Base-by-base conservation (phyloP, 2,888 invertebrate genomes). In the Drosophila gaucha region DNA sequence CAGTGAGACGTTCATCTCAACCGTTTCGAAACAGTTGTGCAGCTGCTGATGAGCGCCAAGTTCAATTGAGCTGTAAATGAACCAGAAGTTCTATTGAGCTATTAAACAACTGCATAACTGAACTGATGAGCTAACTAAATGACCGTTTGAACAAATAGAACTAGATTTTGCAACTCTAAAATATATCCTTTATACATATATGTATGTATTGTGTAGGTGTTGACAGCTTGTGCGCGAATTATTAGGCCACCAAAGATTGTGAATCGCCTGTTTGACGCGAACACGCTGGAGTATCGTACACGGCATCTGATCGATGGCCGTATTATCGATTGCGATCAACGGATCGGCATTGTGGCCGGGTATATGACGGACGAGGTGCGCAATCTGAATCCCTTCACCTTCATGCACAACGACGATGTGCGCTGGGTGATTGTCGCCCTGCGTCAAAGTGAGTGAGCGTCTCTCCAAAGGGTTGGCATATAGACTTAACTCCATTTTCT, bases 351-450 rank as follows among this genome's bases (percentile, higher is more conserved):
- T 62, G 95, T 97, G 12, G 96, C 96, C 55, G 98, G 98, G 3
- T 97, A 97, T 89, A 95, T 98, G 95, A 95, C 96, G 10, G 95
- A 96, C 78, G 98, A 98, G 92, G 96, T 97, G 1, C 94, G 95
- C 9, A 97, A 97, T n/a, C 93, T 95, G 64, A 96, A 96, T 70
- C 97, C 97, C 9, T 98, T 98, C 91, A 94, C 95, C 56, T 97
- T 96, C 90, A 97, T 98, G 95, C 97, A 97, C 91, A 94, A 95
- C 89, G 96, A 97, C 78, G 97, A 98, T 92, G 96, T 96, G 2
- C 94, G 96, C 84, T 97, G 96, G 96, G 96, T 97, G 0, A 95
- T 97, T 90, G 95, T 97, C 87, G 97, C 97, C 0, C 93, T 97
- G 59, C 93, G 96, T 77, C 96, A 97, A 92, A 97, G 96, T 96